Evolutionary conservation across 2,113 vertebrate species (phyloP).

Genomic region (Pimephales promelas): DNA sequence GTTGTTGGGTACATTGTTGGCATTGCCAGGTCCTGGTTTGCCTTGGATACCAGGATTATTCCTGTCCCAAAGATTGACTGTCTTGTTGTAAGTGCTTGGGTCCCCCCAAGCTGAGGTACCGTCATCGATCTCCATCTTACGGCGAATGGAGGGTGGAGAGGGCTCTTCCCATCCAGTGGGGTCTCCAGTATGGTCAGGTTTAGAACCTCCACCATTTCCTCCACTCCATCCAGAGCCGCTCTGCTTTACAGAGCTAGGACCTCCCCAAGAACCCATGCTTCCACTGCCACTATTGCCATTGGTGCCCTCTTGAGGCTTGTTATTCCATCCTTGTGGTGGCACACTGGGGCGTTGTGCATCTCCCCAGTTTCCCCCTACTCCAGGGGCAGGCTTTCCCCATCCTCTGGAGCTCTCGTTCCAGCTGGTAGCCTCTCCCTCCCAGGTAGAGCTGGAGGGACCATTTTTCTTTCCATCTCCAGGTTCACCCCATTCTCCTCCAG

Average conservation of each 20-base stretch:
- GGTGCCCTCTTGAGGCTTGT: slow-evolving; percentile 87
- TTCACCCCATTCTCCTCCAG: slow-evolving; percentile 73
- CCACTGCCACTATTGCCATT: slow-evolving; percentile 84
- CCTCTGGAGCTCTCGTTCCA: slow-evolving; percentile 83
- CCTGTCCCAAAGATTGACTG: slow-evolving; percentile 96
- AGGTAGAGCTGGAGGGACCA: slow-evolving; percentile 70
- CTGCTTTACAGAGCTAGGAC: slow-evolving; percentile 68
- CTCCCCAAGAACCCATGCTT: slow-evolving; percentile 85
- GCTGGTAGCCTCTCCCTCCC: slow-evolving; percentile 82
- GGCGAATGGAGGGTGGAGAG: slow-evolving; percentile 92
- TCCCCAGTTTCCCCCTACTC: slow-evolving; percentile 79
- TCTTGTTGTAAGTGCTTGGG: slow-evolving; percentile 89
- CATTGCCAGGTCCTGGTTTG: slow-evolving; percentile 55
- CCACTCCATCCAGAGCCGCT: slow-evolving; percentile 53
- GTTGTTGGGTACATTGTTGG: slow-evolving; percentile 65
- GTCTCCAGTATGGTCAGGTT: slow-evolving; percentile 82
- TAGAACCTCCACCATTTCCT: slow-evolving; percentile 56
- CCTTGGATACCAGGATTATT: slow-evolving; percentile 90
- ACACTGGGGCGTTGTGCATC: slow-evolving; percentile 83
- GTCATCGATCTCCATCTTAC: slow-evolving; percentile 98
- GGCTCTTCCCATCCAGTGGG: slow-evolving; percentile 96
- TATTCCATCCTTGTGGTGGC: slow-evolving; percentile 84
- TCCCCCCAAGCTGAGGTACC: slow-evolving; percentile 98
- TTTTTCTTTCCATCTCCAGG: slow-evolving; percentile 74
- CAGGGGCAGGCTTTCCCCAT: slow-evolving; percentile 67